These are phyloP conservation scores for Oscheius myriophilus DNA, from an alignment of 2,888 invertebrate species.

Conservation along the genomic window DNA sequence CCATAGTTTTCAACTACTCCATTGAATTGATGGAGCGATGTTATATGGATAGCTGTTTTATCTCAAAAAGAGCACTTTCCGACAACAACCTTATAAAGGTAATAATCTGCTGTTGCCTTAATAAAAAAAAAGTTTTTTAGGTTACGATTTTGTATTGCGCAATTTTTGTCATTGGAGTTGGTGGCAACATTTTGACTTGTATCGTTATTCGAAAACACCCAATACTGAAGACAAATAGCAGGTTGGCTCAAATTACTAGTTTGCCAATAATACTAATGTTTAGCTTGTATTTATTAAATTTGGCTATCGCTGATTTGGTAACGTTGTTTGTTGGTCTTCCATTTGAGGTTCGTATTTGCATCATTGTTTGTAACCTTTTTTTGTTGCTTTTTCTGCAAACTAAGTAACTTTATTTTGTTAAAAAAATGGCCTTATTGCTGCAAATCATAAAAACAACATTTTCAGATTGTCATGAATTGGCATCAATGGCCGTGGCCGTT, in stretches of 20 bases:
- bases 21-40: constrained; percentile 44
- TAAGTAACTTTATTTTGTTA: too few species aligned
- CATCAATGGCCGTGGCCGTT: constrained; percentile 61
- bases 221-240: constrained; percentile 52
- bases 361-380: too few species aligned
- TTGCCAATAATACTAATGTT: constrained; percentile 13
- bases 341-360: constrained; percentile 40
- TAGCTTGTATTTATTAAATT: constrained; percentile 53
- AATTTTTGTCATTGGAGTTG: constrained; percentile 51
- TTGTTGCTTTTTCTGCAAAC: too few species aligned
- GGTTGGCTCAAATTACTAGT: constrained; percentile 31
- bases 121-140: constrained; percentile 27
- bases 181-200: constrained; percentile 54
- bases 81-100: constrained; percentile 37
- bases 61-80: constrained; percentile 50
- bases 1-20: constrained; percentile 43
- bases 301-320: constrained; percentile 57
- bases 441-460: too few species aligned
- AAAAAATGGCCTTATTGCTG: too few species aligned
- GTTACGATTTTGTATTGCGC: constrained; percentile 47
- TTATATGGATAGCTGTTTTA: constrained; percentile 54
- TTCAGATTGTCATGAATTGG: constrained; percentile 49
- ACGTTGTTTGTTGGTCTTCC: constrained; percentile 57
- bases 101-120: neutral
- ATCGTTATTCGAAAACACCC: constrained; percentile 58